Percentiles rank a stretch among this genome's conserved stretches.
These are phyloP conservation scores for Henricia sp. DNA, from an alignment of 53 echinoderm and acorn worm genomes.

Conservation along the genomic window DNA sequence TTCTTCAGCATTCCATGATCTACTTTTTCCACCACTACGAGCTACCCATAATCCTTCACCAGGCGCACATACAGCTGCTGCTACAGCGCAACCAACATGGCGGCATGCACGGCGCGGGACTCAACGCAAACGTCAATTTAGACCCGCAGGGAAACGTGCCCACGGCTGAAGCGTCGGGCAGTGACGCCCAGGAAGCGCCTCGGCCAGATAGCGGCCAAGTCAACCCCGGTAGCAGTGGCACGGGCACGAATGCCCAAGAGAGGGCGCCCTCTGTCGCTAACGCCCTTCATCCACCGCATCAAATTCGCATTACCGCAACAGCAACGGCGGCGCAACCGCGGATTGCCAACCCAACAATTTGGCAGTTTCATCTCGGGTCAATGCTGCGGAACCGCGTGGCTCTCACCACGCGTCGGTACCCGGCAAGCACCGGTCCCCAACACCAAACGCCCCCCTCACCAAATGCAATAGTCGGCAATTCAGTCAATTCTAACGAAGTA, in stretches of 20 bases:
- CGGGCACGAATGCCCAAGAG: background rate
- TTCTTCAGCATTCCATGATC: constrained; percentile 99
- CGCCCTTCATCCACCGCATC: background rate
- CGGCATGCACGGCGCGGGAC: constrained; percentile 82
- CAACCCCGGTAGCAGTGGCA: background rate
- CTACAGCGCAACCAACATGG: constrained; percentile 98
- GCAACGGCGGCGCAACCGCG: background rate
- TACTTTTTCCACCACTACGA: constrained; percentile 99
- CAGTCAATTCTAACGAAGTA: background rate
- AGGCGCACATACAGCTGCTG: constrained; percentile 89
- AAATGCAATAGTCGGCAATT: constrained; percentile 9
- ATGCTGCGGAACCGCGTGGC: background rate
- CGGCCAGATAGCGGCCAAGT: background rate
- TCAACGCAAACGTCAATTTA: constrained; percentile 86
- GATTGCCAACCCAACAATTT: constrained; percentile 19
- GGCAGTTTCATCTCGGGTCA: constrained; percentile 46
- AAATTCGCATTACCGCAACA: too few relatives aligned
- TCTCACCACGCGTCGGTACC: constrained; percentile 24
- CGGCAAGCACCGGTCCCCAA: constrained; percentile 1
- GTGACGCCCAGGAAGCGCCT: constrained; percentile 22
- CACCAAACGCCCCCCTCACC: constrained; percentile 3
- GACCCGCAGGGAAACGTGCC: constrained; percentile 38
- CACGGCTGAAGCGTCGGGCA: background rate
- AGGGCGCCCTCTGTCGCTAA: background rate
- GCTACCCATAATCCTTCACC: constrained; percentile 95